Evolutionary conservation across 2,888 invertebrate species (phyloP), one percentile per base, ranked within the genome.

Genomic region (Agonopterix alstromeriana): DNA sequence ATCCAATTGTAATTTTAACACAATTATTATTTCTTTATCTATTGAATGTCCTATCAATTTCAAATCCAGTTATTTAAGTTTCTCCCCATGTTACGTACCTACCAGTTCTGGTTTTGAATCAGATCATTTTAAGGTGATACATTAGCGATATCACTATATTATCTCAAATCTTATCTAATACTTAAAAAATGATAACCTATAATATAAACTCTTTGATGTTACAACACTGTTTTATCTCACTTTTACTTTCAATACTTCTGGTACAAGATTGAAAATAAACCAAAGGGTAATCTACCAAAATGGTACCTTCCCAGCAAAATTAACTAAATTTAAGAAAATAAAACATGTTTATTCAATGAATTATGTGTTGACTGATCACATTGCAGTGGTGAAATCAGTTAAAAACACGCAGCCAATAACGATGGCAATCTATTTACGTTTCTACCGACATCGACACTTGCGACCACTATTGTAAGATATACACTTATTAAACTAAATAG

Each of bases 351-450:
- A 57, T 60, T 61, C 55, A 64, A 60, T 66, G 67, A 63, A 67
- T 67, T 66, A 64, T 63, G 63, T 70, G 70, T 72, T 59, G 70
- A 60, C 57, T 69, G 71, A 70, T 64, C 75, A 80, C 81, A 82
- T 81, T 70, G 77, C 78, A 66, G 70, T 70, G 74, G 83, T 78
- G 82, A 83, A 82, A 82, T 80, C 81, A 73, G 75, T 70, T 27
- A 66, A 72, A 69, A 70, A 73, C 67, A 71, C 66, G 67, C 70
- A 70, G 56, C 58, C 58, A 60, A 60, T 51, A 55, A 52, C 53
- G 47, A 53, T 46, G 47, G 17, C 8, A 14, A 47, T 41, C 43
- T 11, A 10, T 35, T 11, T 50, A 49, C 46, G 7, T 27, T 27
- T 36, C 48, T 46, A 43, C n/a, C 5, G 17, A 40, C 42, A 45